A percentile compares a stretch with the other conserved stretches of the same genome.
Conservation (phyloP, 2,888 invertebrate genomes). For the Microctonus aethiopoides region DNA sequence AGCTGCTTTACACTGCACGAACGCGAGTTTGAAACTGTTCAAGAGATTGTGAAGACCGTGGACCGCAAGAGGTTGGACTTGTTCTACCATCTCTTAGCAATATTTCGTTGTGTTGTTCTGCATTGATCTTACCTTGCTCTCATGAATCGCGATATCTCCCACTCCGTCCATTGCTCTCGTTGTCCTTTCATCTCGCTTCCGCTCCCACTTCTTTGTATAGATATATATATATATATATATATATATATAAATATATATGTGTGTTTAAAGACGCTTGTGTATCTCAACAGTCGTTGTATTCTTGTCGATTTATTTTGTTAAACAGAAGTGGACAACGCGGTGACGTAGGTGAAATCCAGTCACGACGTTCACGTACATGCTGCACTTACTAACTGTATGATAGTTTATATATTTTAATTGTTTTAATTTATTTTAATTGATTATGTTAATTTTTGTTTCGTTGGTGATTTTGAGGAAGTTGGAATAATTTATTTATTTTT, state of each 20-base stretch:
- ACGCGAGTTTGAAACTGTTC: conserved; percentile 59
- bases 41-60: conserved; percentile 4
- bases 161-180: conserved; percentile 14
- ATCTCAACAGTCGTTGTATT: conserved; percentile 19
- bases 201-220: conserved; percentile 18
- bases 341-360: conserved; percentile 54
- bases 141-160: conserved; percentile 33
- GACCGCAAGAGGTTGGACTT: conserved; percentile 11
- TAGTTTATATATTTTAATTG: not conserved
- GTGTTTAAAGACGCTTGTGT: too few relatives aligned
- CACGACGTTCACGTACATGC: conserved; percentile 25
- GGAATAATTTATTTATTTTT: not conserved
- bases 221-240: conserved; percentile 1
- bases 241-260: conserved; percentile 2
- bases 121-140: conserved; percentile 2
- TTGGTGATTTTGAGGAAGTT: conserved; percentile 10
- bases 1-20: conserved; percentile 54
- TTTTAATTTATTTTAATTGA: not conserved
- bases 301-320: conserved; percentile 37
- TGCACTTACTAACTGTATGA: conserved; percentile 14
- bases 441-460: too few relatives aligned
- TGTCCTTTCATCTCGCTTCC: conserved; percentile 33
- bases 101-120: conserved; percentile 33
- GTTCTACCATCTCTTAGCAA: conserved; percentile 11
- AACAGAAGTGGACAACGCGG: conserved; percentile 40